Conservation (phyloP, 2,797 vertebrate species). For the Trachops cirrhosus region DNA sequence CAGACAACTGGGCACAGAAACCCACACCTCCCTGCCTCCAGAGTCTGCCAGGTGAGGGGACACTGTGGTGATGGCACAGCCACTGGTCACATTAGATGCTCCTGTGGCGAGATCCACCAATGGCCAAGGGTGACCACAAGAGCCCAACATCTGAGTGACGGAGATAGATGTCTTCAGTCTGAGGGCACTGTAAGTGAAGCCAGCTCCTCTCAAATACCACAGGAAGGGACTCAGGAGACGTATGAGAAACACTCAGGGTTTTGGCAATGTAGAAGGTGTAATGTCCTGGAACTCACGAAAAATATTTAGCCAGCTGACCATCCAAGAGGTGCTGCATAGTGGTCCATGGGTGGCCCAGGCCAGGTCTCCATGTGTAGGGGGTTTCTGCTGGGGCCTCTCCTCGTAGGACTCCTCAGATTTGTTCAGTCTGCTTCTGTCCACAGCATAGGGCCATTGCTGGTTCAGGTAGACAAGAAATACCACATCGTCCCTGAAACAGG, state of each 20-base stretch:
- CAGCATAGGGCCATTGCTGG: slow-evolving; percentile 93
- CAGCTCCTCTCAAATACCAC: background rate
- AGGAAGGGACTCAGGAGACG: background rate
- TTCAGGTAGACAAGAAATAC: slow-evolving; percentile 95
- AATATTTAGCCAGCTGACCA: slow-evolving; percentile 72
- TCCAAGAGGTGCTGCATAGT: background rate
- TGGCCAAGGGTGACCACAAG: background rate
- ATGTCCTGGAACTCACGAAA: slow-evolving; percentile 70
- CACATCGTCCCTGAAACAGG: slow-evolving; percentile 97
- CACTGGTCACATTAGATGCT: background rate
- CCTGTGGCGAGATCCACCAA: background rate
- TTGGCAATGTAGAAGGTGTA: slow-evolving; percentile 84
- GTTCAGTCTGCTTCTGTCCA: slow-evolving; percentile 92
- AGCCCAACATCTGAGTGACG: background rate
- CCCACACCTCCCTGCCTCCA: background rate
- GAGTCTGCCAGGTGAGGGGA: background rate
- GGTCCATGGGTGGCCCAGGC: accelerated
- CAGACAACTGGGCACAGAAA: background rate
- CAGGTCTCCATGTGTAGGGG: slow-evolving; percentile 84
- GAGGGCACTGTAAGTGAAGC: background rate
- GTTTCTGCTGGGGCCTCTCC: slow-evolving; percentile 88
- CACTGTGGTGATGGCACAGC: no score
- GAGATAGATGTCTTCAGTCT: background rate
- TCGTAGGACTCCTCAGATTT: slow-evolving; percentile 90
- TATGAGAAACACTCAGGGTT: slow-evolving; percentile 75